Percentiles rank a stretch among this genome's conserved stretches.
Evolutionary conservation across 2,888 invertebrate species (phyloP).

Genomic region (Cremastinae sp.): DNA sequence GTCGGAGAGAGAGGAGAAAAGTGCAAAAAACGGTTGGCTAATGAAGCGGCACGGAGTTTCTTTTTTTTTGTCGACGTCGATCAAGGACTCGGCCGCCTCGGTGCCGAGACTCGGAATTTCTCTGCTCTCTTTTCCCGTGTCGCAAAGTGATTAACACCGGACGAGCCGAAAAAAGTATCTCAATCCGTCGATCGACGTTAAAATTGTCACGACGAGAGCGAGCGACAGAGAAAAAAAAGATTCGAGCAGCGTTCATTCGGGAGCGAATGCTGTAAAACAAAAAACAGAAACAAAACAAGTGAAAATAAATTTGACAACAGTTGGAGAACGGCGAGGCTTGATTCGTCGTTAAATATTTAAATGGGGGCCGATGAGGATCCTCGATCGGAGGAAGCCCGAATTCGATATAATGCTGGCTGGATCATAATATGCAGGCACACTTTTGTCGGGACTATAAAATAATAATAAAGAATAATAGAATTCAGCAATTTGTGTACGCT

Average conservation of each 20-base stretch:
- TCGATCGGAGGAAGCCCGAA: too few relatives aligned
- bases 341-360: too few relatives aligned
- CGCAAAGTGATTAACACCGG: constrained; percentile 39
- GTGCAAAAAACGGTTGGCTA: constrained; percentile 66
- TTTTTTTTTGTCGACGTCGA: constrained; percentile 48
- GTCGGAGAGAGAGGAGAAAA: constrained; percentile 14
- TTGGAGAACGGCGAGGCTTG: constrained; percentile 53
- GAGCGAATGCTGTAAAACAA: too few relatives aligned
- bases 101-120: constrained; percentile 30
- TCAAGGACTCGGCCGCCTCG: constrained; percentile 41
- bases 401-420: too few relatives aligned
- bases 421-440: too few relatives aligned
- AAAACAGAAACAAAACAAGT: too few relatives aligned
- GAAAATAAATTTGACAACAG: too few relatives aligned
- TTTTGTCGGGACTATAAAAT: constrained; percentile 52
- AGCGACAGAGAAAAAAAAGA: constrained; percentile 4
- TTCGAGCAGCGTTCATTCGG: too few relatives aligned
- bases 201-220: too few relatives aligned
- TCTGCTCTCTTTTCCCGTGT: constrained; percentile 22
- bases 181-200: too few relatives aligned
- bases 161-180: constrained; percentile 8
- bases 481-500: constrained; percentile 60
- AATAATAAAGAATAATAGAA: constrained; percentile 63
- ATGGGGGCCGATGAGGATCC: too few relatives aligned
- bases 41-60: constrained; percentile 76